A percentile compares a stretch with the other conserved stretches of the same genome.
phyloP scores from a whole-genome alignment of 1,140 invertebrate genomes.

The Dolichoris vasculosae region DNA sequence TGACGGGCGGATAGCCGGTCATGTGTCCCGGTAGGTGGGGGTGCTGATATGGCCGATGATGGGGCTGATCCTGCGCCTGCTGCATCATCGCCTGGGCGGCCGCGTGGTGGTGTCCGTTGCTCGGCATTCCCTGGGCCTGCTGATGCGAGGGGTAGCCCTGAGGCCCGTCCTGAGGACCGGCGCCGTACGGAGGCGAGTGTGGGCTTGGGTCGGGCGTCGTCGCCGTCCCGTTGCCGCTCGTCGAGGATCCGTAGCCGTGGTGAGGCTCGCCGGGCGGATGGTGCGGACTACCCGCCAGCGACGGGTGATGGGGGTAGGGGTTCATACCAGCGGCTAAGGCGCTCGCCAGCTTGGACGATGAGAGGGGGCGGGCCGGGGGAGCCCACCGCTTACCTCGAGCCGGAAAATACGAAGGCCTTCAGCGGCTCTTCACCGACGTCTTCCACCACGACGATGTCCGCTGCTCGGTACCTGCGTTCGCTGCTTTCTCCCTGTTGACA shows the following conservation, averaged over 20 bases:
- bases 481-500: slow-evolving; percentile 23
- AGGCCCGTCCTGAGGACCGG: slow-evolving; percentile 60
- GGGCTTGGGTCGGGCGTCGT: slow-evolving; percentile 71
- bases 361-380: slow-evolving; percentile 69
- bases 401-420: slow-evolving; percentile 56
- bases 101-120: slow-evolving; percentile 67
- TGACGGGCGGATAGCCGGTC: slow-evolving; percentile 69
- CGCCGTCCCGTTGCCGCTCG: slow-evolving; percentile 64
- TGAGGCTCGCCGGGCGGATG: slow-evolving; percentile 66
- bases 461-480: not conserved
- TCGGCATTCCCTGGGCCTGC: slow-evolving; percentile 66
- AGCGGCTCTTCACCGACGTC: slow-evolving; percentile 52
- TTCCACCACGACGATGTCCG: slow-evolving; percentile 44
- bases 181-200: slow-evolving; percentile 65
- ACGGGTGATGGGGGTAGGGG: slow-evolving; percentile 74
- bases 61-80: slow-evolving; percentile 63
- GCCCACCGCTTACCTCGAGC: slow-evolving; percentile 66
- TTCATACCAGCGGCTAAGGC: slow-evolving; percentile 75
- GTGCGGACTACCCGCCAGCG: slow-evolving; percentile 73
- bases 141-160: slow-evolving; percentile 62
- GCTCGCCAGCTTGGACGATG: slow-evolving; percentile 74
- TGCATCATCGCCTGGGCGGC: slow-evolving; percentile 61
- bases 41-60: slow-evolving; percentile 70
- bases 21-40: slow-evolving; percentile 70
- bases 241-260: slow-evolving; percentile 59